Base-by-base conservation (phyloP, 2,113 vertebrate species). In the Electrona antarctica region DNA sequence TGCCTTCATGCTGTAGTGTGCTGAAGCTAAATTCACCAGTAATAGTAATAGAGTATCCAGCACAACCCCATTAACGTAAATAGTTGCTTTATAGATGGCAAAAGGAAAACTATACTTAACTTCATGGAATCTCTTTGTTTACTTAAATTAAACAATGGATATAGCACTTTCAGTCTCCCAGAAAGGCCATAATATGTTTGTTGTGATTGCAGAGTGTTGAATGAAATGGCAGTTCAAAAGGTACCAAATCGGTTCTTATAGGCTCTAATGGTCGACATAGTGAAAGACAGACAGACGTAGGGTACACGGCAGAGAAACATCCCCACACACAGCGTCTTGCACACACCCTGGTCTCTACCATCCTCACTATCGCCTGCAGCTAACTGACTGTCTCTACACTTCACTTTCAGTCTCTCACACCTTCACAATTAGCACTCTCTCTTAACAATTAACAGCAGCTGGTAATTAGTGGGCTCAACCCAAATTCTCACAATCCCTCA, bases 401-500 rank as follows among this genome's bases (percentile, higher is more conserved):
- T 58, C 69, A 71, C 85, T 86, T 71, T 64, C 76, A 29, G 67
- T 13, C 60, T 48, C 50, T 78, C 82, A 79, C 82, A 87, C 78
- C 79, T 81, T 80, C 64, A 73, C 80, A 83, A 88, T 89, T 89
- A 87, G 72, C 64, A 52, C 71, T 87, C 81, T 74, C 75, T 74
- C 61, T 74, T 60, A 78, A 85, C 88, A 89, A 89, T 91, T 90
- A 91, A 82, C 92, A 88, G 72, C 78, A 81, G 57, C 67, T 62
- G n/a, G 41, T 88, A 89, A 91, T 91, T 89, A 87, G 64, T 9
- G 12, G 33, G 33, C 33, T 41, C 33, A 41, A 3, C 33, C 33
- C 33, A 41, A 41, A 41, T 41, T 41, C 33, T 41, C 33, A 1
- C 33, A 41, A 3, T 41, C 33, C 33, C 33, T 41, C 33, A 41